Base-by-base conservation (phyloP, 1,140 invertebrate species). In the Mylabris phalerata region DNA sequence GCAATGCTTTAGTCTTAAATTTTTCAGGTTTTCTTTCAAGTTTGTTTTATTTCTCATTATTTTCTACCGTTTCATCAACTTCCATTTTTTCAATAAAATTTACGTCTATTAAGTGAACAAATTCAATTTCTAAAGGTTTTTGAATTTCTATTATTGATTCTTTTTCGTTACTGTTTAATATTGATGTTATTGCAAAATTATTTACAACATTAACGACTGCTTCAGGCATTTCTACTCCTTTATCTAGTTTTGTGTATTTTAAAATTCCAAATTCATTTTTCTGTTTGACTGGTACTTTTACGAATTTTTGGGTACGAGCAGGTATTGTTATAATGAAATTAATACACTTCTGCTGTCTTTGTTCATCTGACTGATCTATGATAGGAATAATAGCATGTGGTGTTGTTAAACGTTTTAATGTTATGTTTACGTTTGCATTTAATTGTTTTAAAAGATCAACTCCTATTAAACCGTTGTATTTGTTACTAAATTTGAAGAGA, bases 201-300 rank as follows among this genome's bases (percentile, higher is more conserved):
- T 45, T 44, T n/a, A 48, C 49, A 27, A 64, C 59, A 24, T 54
- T 57, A 1, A 64, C 62, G 11, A 61, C 11, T 13, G 55, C 46
- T 42, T 43, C 27, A 27, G 59, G 56, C n/a, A 61, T 51, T 49
- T 58, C 54, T 5, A 47, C 49, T 27, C 26, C 9, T 9, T 50
- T 10, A 0, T 46, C 39, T 46, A 64, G 46, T 9, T 61, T 39
- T 3, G 39, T 41, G 24, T 55, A 50, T 6, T 58, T 44, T 49
- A 52, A 42, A n/a, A 61, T 57, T n/a, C 48, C 49, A 54, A 48
- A 45, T 25, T 25, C 48, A 11, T 43, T 13, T 59, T 59, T 10
- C 26, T 42, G 4, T 42, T 54, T 62, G 24, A 62, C 49, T 9
- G 57, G 50, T 48, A 54, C 27, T 59, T 62, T 59, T 40, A 54